These are phyloP conservation scores for Pangasianodon gigas DNA, from an alignment of 2,113 vertebrate species.

Conservation along the genomic window DNA sequence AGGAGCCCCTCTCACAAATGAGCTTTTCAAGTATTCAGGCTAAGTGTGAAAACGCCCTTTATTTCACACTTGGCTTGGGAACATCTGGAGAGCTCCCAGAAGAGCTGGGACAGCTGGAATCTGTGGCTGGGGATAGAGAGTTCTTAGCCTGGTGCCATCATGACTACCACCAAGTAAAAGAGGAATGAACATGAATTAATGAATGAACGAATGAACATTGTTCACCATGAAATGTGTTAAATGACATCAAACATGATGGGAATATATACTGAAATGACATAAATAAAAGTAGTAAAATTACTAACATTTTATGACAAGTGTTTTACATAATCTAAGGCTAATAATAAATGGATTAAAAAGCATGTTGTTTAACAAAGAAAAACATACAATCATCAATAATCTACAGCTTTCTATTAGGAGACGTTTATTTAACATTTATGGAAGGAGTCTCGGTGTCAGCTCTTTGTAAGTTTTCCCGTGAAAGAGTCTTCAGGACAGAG, in stretches of 20 bases:
- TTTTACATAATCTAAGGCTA: not conserved
- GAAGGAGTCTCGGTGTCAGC: too few species aligned
- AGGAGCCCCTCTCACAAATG: not conserved
- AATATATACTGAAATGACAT: not conserved
- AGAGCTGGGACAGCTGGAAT: not conserved
- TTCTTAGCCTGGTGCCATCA: not conserved
- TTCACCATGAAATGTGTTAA: not conserved
- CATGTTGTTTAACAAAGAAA: not conserved
- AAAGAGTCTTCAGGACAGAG: not conserved
- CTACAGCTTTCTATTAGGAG: not conserved
- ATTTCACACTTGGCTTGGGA: not conserved
- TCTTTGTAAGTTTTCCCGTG: too few species aligned
- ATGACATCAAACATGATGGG: not conserved
- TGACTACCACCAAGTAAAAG: not conserved
- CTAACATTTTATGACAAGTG: not conserved
- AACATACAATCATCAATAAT: not conserved
- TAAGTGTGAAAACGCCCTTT: not conserved
- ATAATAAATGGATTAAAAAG: not conserved
- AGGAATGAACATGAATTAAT: not conserved
- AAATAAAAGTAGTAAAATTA: not conserved
- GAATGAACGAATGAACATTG: not conserved
- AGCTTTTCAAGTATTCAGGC: not conserved
- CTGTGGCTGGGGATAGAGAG: not conserved
- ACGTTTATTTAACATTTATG: too few species aligned
- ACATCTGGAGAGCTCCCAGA: not conserved